Evolutionary conservation across 92 coral and sea anemone genomes (phyloP).

Genomic region (Diadumene lineata): DNA sequence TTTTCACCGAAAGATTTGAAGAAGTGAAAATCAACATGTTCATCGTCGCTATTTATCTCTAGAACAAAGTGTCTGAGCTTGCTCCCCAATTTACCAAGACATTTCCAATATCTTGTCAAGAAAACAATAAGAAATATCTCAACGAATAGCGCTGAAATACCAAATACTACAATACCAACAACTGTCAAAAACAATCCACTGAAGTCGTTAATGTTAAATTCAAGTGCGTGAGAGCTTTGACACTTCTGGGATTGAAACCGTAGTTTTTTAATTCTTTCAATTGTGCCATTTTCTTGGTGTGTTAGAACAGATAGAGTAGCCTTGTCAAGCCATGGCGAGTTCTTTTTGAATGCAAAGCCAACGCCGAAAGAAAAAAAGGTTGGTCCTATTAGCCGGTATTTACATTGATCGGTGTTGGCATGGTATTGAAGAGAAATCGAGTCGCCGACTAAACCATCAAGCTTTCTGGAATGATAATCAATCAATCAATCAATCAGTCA

Average conservation of each 20-base stretch:
- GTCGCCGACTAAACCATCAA: constrained; percentile 83
- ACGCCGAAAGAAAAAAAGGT: constrained; percentile 61
- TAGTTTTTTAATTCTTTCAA: constrained; percentile 31
- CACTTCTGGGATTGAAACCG: constrained; percentile 51
- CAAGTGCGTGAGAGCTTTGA: constrained; percentile 10
- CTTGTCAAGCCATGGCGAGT: constrained; percentile 71
- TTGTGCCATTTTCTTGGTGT: constrained; percentile 73
- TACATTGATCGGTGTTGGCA: constrained; percentile 50
- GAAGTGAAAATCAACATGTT: constrained; percentile 14
- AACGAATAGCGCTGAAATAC: constrained; percentile 42
- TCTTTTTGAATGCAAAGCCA: constrained; percentile 71
- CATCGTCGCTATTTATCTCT: constrained; percentile 44
- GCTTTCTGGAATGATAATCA: constrained; percentile 33
- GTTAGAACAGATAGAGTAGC: constrained; percentile 57
- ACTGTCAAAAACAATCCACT: constrained; percentile 70
- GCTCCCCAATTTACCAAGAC: constrained; percentile 40
- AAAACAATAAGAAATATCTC: constrained; percentile 53
- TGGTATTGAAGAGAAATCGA: constrained; percentile 54
- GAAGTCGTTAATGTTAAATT: constrained; percentile 46
- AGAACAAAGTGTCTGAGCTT: constrained; percentile 41
- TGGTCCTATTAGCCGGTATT: constrained; percentile 49
- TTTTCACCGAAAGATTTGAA: constrained; percentile 7
- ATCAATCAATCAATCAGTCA: too few relatives aligned
- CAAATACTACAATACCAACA: constrained; percentile 52
- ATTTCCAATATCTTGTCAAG: constrained; percentile 34